phyloP scores from a whole-genome alignment of 2,113 vertebrate species.

The Pseudolaguvia tuberculata region DNA sequence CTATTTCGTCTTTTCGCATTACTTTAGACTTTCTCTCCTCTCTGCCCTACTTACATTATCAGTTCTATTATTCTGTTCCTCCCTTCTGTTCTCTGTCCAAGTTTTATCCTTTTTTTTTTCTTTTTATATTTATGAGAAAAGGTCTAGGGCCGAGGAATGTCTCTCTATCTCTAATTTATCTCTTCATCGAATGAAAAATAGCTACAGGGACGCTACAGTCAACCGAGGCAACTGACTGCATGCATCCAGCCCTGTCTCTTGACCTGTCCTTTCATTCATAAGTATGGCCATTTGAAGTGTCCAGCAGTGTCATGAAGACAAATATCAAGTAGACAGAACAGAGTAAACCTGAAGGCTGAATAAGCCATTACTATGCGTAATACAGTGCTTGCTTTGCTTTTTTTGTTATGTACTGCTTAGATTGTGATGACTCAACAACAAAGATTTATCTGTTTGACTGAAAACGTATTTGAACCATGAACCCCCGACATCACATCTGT shows the following conservation, averaged over 20 bases:
- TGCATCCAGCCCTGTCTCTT: slow-evolving; percentile 29
- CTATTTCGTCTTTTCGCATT: slow-evolving; percentile 43
- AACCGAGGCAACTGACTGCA: slow-evolving; percentile 20
- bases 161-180: slow-evolving; percentile 36
- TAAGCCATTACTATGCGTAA: not conserved
- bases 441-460: slow-evolving; percentile 1
- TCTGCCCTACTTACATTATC: slow-evolving; percentile 50
- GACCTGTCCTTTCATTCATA: slow-evolving; percentile 34
- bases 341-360: slow-evolving; percentile 2
- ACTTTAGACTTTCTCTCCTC: slow-evolving; percentile 42
- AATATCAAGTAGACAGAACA: slow-evolving; percentile 32
- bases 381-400: not conserved
- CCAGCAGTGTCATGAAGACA: slow-evolving; percentile 1
- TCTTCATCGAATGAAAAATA: slow-evolving; percentile 39
- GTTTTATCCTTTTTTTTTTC: slow-evolving; percentile 50
- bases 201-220: slow-evolving; percentile 27
- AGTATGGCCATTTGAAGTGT: slow-evolving; percentile 11
- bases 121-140: slow-evolving; percentile 53
- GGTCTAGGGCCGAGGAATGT: slow-evolving; percentile 47
- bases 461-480: slow-evolving; percentile 10
- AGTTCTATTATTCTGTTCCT: slow-evolving; percentile 33
- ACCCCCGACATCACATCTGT: slow-evolving; percentile 14
- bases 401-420: not conserved
- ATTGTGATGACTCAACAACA: not conserved
- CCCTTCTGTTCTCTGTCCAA: slow-evolving; percentile 37